Conservation (phyloP, 1,140 invertebrate genomes). For the Drosophila elegans region DNA sequence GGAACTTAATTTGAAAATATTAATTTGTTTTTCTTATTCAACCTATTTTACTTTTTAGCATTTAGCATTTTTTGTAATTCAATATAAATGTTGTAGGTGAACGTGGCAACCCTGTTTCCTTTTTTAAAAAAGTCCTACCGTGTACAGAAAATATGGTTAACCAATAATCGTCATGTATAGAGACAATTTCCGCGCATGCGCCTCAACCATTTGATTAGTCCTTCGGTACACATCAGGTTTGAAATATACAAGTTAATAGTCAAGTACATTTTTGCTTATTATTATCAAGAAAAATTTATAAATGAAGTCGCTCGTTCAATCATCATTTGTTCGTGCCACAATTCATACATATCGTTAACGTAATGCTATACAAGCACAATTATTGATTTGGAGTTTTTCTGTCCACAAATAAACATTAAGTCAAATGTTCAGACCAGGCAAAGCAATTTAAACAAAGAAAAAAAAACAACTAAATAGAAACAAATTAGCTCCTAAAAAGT, state of each 20-base stretch:
- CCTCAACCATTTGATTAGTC: constrained; percentile 61
- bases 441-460: constrained; percentile 53
- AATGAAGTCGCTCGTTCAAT: constrained; percentile 44
- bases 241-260: constrained; percentile 72
- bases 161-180: constrained; percentile 79
- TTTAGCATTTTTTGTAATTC: constrained; percentile 4
- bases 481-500: constrained; percentile 56
- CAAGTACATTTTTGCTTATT: constrained; percentile 56
- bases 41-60: constrained; percentile 24
- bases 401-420: constrained; percentile 48
- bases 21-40: constrained; percentile 26
- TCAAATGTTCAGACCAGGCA: constrained; percentile 56
- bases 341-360: constrained; percentile 73
- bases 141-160: constrained; percentile 80
- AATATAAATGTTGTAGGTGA: constrained; percentile 10
- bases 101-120: constrained; percentile 61
- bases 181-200: constrained; percentile 79
- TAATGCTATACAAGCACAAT: constrained; percentile 69
- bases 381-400: constrained; percentile 63
- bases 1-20: neutral
- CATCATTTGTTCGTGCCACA: constrained; percentile 47
- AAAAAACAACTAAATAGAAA: constrained; percentile 53
- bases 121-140: constrained; percentile 58
- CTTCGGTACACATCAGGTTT: constrained; percentile 73
- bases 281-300: constrained; percentile 53